Percentiles rank a stretch among this genome's conserved stretches.
These are phyloP conservation scores for Pyrrhosoma nymphula DNA, from an alignment of 2,888 invertebrate species.

Conservation along the genomic window DNA sequence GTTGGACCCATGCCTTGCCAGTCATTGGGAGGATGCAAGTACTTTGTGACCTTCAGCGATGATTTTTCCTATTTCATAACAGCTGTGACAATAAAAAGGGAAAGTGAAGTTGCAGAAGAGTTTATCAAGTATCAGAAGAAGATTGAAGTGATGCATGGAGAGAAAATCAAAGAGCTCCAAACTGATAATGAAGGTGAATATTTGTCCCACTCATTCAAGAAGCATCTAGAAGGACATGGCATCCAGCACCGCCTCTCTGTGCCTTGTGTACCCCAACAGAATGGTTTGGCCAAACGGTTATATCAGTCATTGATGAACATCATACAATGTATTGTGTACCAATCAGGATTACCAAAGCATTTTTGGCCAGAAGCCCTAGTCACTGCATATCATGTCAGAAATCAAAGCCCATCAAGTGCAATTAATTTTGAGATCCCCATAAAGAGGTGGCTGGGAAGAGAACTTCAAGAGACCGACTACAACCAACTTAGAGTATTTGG, in stretches of 20 bases:
- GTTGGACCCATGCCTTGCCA: not conserved
- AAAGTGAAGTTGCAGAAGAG: not conserved
- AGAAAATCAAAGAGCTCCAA: not conserved
- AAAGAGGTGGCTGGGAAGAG: not conserved
- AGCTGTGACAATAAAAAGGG: not conserved
- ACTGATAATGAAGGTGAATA: not conserved
- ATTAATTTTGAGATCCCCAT: slow-evolving; percentile 10
- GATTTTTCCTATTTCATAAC: not conserved
- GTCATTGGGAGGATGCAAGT: not conserved
- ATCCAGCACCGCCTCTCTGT: not conserved
- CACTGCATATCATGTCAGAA: not conserved
- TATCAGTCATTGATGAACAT: not conserved
- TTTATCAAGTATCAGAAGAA: not conserved
- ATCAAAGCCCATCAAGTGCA: not conserved
- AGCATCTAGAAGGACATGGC: not conserved
- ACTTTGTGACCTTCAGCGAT: not conserved
- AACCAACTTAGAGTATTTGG: not conserved
- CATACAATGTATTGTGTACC: not conserved
- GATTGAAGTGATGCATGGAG: slow-evolving; percentile 1
- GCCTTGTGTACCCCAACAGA: not conserved
- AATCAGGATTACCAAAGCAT: not conserved
- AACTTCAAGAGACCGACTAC: not conserved
- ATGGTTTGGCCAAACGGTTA: not conserved
- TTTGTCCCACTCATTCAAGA: not conserved
- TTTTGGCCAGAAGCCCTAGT: not conserved